phyloP scores from a whole-genome alignment of 1,140 invertebrate species.

The Heliconius eleuchia region DNA sequence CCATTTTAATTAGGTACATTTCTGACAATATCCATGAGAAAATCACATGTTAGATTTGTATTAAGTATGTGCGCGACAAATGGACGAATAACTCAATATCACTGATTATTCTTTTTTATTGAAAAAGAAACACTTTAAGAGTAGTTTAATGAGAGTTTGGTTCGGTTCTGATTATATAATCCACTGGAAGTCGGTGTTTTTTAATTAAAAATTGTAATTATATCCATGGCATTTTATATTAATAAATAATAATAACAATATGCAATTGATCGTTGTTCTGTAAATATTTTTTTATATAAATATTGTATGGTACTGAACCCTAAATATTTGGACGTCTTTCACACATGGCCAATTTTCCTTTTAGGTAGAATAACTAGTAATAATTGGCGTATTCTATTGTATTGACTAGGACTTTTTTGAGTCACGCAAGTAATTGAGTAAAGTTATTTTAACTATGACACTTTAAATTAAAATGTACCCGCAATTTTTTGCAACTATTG shows the following conservation, averaged over 20 bases:
- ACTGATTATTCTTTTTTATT: too few relatives aligned
- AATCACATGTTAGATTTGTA: too few relatives aligned
- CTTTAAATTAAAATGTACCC: neutral
- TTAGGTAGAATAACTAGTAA: conserved; percentile 5
- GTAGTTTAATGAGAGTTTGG: too few relatives aligned
- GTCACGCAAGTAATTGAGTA: conserved; percentile 21
- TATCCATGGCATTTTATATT: too few relatives aligned
- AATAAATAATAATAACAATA: neutral
- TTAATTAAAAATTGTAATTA: too few relatives aligned
- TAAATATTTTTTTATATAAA: neutral
- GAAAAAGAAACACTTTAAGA: too few relatives aligned
- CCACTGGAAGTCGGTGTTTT: too few relatives aligned
- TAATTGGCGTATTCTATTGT: conserved; percentile 35
- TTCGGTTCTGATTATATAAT: too few relatives aligned
- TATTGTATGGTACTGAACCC: neutral
- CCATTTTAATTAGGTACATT: too few relatives aligned
- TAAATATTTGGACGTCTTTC: neutral
- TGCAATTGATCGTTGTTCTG: neutral
- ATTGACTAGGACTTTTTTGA: conserved; percentile 20
- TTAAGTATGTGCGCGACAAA: too few relatives aligned
- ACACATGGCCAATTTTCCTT: neutral
- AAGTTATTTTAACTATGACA: conserved; percentile 15
- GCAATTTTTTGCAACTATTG: neutral
- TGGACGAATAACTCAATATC: too few relatives aligned
- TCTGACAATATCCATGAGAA: too few relatives aligned